These are phyloP conservation scores for Psittacula echo DNA, from an alignment of 2,797 vertebrate genomes.

Conservation along the genomic window DNA sequence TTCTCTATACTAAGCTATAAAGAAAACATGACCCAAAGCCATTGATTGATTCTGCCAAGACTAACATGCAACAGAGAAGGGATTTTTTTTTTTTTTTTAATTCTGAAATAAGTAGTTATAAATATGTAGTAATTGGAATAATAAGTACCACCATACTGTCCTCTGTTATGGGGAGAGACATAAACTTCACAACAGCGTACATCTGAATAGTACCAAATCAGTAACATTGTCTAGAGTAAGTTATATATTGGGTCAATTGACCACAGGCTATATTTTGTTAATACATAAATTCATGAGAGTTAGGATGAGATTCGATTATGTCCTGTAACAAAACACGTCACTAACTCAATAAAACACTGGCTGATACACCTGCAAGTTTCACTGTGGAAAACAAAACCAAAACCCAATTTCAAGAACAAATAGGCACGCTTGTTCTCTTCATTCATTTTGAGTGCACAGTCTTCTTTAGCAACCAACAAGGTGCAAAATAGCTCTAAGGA, in stretches of 20 bases:
- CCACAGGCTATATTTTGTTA: not conserved
- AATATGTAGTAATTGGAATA: not conserved
- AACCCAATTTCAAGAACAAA: not conserved
- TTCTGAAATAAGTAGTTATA: not conserved
- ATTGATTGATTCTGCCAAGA: not conserved
- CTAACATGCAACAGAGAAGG: not conserved
- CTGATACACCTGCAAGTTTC: not conserved
- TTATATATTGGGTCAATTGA: not conserved
- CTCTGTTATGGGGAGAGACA: not conserved
- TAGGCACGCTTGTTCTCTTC: not conserved
- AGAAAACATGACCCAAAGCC: not conserved
- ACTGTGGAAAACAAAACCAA: not conserved
- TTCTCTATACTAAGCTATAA: not conserved
- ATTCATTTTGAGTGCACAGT: not conserved
- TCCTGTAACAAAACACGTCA: not conserved
- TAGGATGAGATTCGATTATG: rapidly evolving
- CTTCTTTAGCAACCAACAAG: not conserved
- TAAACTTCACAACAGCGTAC: not conserved
- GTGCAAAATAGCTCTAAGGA: not conserved
- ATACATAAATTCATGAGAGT: not conserved
- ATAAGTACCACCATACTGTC: not conserved
- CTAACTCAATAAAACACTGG: not conserved
- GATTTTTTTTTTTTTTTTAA: not conserved
- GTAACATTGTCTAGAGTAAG: not conserved
- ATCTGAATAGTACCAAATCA: not conserved